Evolutionary conservation across 1,140 invertebrate species (phyloP), one percentile per base, ranked within the genome.

Genomic region (Drosophila sturtevanti): DNA sequence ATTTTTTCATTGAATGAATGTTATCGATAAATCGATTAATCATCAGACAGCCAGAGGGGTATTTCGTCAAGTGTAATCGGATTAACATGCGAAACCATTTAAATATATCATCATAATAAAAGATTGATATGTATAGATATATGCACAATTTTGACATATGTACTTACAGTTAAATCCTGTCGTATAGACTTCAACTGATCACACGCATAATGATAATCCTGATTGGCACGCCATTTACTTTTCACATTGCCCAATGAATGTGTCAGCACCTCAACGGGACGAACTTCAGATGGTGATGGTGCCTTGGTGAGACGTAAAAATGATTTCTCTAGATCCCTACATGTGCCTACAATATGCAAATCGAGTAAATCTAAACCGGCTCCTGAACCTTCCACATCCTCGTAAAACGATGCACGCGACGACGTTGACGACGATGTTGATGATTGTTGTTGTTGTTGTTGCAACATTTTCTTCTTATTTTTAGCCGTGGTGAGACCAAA

Each of bases 181-280:
- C 99, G 94, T 87, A 99, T 99, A 12, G 98, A 99, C 93, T 99
- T 99, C 31, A 99, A 93, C 93, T 99, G 98, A 94, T 99, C 98
- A 94, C 98, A 99, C 61, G 97, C 96, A 93, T 98, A 99, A 92
- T 95, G 95, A 93, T 99, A 99, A 93, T 99, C 98, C 89, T 96
- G 95, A 87, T 96, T 97, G 60, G 94, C 93, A 58, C 96, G 94
- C 98, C 98, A 99, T 75, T 96, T 95, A 62, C 95, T 94, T 92
- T 99, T 98, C 1, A 99, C 98, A 93, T 97, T 96, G 84, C 94
- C 94, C 77, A 99, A 93, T 44, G 98, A 97, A 92, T 95, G 95
- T 79, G 94, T 94, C 37, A 99, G 94, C 52, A 99, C 95, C 91
- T 95, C 94, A 81, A 97, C 94, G 85, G 98, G 98, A 71, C 98